Evolutionary conservation across 2,888 invertebrate genomes (phyloP).

Genomic region (Lycia hirtaria): DNA sequence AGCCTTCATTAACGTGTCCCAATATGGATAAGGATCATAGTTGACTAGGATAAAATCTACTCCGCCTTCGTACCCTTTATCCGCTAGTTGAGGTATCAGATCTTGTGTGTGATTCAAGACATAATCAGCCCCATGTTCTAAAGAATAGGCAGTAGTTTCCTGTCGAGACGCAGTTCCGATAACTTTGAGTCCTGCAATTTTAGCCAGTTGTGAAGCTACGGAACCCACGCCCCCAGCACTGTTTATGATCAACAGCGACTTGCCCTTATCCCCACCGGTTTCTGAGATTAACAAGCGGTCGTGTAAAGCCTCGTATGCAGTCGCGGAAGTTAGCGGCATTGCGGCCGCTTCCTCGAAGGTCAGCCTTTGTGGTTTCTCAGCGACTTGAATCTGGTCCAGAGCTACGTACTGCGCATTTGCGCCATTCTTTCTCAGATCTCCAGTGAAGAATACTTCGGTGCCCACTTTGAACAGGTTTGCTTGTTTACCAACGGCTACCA

Average conservation of each 20-base stretch:
- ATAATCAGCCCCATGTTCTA: conserved; percentile 62
- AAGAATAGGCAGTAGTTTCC: conserved; percentile 63
- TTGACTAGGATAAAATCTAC: conserved; percentile 74
- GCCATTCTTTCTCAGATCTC: conserved; percentile 65
- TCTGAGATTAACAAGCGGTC: conserved; percentile 68
- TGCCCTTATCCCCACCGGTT: conserved; percentile 72
- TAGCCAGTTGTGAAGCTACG: conserved; percentile 70
- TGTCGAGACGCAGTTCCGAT: conserved; percentile 74
- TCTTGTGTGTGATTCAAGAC: conserved; percentile 70
- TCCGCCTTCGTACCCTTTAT: conserved; percentile 61
- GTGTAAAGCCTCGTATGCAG: conserved; percentile 69
- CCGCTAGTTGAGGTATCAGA: conserved; percentile 63
- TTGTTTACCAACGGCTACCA: conserved; percentile 64
- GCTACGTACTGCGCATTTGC: conserved; percentile 73
- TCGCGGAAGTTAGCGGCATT: conserved; percentile 70
- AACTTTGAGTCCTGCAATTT: conserved; percentile 67
- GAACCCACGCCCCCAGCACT: conserved; percentile 78
- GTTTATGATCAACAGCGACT: conserved; percentile 69
- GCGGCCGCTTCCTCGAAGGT: conserved; percentile 77
- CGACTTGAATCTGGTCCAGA: conserved; percentile 65
- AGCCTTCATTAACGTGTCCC: conserved; percentile 67
- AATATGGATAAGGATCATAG: conserved; percentile 75
- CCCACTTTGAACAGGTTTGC: conserved; percentile 63
- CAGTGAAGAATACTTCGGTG: conserved; percentile 75
- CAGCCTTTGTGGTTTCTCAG: conserved; percentile 66